A percentile compares a stretch with the other conserved stretches of the same genome.
Evolutionary conservation across 2,888 invertebrate species (phyloP).

Genomic region (Acleris cristana): DNA sequence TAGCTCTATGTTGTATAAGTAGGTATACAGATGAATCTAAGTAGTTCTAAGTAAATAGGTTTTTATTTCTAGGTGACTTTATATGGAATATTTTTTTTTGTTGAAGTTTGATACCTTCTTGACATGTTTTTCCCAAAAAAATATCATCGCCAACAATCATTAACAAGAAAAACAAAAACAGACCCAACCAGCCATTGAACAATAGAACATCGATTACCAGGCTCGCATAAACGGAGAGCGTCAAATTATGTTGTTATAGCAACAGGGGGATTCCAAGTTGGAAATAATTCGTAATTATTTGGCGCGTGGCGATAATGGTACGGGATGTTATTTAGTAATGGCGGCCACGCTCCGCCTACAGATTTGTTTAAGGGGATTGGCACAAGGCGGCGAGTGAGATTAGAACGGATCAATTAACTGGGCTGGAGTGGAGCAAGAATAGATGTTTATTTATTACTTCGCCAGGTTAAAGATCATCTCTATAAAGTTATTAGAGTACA

Average conservation of each 20-base stretch:
- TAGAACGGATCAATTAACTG: constrained; percentile 2
- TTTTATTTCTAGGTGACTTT: too few relatives aligned
- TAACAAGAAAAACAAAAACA: constrained; percentile 17
- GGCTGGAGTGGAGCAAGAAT: not conserved
- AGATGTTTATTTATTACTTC: too few relatives aligned
- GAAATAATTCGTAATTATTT: constrained; percentile 58
- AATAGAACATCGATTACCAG: constrained; percentile 45
- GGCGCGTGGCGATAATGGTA: constrained; percentile 60
- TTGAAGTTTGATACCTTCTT: too few relatives aligned
- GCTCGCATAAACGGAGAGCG: constrained; percentile 49
- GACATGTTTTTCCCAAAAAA: too few relatives aligned
- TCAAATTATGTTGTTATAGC: constrained; percentile 57
- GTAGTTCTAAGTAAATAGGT: too few relatives aligned
- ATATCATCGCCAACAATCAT: too few relatives aligned
- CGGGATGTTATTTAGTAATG: constrained; percentile 40
- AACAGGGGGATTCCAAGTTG: constrained; percentile 51
- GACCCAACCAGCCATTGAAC: constrained; percentile 23
- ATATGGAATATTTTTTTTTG: too few relatives aligned
- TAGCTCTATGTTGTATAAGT: too few relatives aligned
- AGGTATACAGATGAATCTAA: too few relatives aligned
- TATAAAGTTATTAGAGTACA: too few relatives aligned
- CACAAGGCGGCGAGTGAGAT: constrained; percentile 6
- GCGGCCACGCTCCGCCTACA: constrained; percentile 38
- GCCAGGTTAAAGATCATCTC: too few relatives aligned
- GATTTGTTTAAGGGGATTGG: constrained; percentile 22